These are phyloP conservation scores for Brachymystax lenok DNA, from an alignment of 2,797 vertebrate genomes.

Conservation along the genomic window DNA sequence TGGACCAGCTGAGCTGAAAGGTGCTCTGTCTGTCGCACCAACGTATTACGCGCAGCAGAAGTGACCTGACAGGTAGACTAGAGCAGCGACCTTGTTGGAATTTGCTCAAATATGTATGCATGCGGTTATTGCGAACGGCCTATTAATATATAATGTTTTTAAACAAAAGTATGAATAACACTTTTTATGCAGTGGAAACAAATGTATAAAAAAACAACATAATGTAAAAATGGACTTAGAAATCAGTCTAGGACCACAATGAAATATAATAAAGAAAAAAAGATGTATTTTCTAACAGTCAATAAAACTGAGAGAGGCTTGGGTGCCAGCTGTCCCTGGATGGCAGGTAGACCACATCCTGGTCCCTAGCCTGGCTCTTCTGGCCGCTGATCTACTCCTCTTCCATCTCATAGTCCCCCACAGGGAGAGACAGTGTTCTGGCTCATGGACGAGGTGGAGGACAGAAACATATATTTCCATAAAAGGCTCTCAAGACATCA, in stretches of 20 bases:
- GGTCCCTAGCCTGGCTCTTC: neutral
- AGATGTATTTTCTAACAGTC: too few relatives aligned
- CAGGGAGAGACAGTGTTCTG: neutral
- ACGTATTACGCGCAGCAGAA: neutral
- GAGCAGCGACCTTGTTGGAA: neutral
- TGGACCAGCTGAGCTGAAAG: neutral
- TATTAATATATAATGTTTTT: too few relatives aligned
- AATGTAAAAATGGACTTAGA: neutral
- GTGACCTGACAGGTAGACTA: neutral
- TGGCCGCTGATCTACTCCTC: neutral
- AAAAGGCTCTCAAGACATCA: neutral
- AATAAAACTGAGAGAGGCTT: too few relatives aligned
- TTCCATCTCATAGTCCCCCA: neutral
- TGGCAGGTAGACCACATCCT: neutral
- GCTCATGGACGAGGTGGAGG: neutral
- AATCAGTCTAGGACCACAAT: conserved; percentile 1
- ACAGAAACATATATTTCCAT: neutral
- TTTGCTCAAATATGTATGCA: neutral
- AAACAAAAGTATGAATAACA: too few relatives aligned
- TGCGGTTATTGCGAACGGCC: neutral
- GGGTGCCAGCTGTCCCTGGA: neutral
- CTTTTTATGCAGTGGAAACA: too few relatives aligned
- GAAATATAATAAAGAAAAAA: too few relatives aligned
- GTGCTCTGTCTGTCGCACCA: neutral
- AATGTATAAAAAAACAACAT: too few relatives aligned